phyloP scores from a whole-genome alignment of 2,797 vertebrate species.

The Xiphophorus birchmanni region DNA sequence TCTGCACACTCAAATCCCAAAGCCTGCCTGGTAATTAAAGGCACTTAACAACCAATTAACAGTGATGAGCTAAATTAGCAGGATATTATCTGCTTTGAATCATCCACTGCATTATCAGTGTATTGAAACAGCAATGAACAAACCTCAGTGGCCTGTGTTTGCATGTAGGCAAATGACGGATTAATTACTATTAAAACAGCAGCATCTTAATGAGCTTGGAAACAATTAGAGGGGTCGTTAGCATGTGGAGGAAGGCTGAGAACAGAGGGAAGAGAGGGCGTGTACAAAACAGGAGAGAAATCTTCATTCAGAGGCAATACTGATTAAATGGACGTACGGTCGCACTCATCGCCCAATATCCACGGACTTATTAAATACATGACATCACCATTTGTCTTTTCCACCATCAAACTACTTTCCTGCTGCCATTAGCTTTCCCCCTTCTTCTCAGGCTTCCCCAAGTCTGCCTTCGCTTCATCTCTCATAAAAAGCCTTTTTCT shows the following conservation, averaged over 20 bases:
- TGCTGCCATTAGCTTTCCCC: constrained; percentile 62
- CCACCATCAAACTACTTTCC: constrained; percentile 72
- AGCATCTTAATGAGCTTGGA: constrained; percentile 79
- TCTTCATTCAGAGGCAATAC: constrained; percentile 79
- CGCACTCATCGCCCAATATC: constrained; percentile 79
- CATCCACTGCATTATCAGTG: constrained; percentile 72
- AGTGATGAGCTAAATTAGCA: constrained; percentile 82
- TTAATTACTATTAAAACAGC: constrained; percentile 84
- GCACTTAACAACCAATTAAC: constrained; percentile 83
- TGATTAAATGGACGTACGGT: constrained; percentile 80
- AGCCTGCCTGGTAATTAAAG: constrained; percentile 79
- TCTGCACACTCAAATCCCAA: constrained; percentile 70
- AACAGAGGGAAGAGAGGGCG: constrained; percentile 43
- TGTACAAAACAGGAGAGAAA: constrained; percentile 71
- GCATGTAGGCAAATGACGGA: constrained; percentile 81
- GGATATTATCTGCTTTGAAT: constrained; percentile 77
- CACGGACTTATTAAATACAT: constrained; percentile 78
- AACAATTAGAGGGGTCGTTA: constrained; percentile 80
- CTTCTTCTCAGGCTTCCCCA: constrained; percentile 56
- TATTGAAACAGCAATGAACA: constrained; percentile 71
- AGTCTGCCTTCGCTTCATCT: constrained; percentile 60
- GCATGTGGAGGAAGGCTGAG: constrained; percentile 67
- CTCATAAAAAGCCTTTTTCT: constrained; percentile 78
- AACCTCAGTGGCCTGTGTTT: constrained; percentile 78
- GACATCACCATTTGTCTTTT: constrained; percentile 78